A percentile compares a stretch with the other conserved stretches of the same genome.
Evolutionary conservation across 2,888 invertebrate species (phyloP).

Genomic region (Pseudococcus longispinus): DNA sequence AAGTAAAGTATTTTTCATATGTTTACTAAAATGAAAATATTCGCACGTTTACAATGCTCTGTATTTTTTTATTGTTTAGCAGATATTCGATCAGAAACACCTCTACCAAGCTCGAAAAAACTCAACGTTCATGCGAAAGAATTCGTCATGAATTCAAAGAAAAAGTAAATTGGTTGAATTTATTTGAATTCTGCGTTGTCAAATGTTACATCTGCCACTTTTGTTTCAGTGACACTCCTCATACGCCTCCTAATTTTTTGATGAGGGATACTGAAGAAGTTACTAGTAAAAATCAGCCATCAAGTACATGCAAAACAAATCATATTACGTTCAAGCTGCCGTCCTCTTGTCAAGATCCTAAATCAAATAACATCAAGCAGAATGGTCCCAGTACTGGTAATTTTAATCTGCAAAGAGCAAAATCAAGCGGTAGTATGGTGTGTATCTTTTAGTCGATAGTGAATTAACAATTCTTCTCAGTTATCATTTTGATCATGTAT

Average conservation of each 20-base stretch:
- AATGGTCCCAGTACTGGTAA: conserved; percentile 60
- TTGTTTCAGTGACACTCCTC: neutral
- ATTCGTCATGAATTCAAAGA: conserved; percentile 74
- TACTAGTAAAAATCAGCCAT: neutral
- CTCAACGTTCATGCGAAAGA: conserved; percentile 89
- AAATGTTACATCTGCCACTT: neutral
- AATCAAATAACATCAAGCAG: neutral
- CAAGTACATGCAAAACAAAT: neutral
- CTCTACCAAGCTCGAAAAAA: conserved; percentile 64
- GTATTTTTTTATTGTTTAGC: neutral
- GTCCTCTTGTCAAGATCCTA: neutral
- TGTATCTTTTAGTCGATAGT: neutral
- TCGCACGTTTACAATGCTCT: conserved; percentile 66
- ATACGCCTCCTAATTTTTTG: conserved; percentile 8
- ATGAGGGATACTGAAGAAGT: neutral
- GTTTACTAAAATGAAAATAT: neutral
- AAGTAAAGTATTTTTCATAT: conserved; percentile 67
- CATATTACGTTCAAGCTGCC: neutral
- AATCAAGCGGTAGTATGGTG: conserved; percentile 27
- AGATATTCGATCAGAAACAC: conserved; percentile 43
- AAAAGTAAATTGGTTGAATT: neutral
- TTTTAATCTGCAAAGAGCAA: conserved; percentile 62
- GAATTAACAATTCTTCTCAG: neutral
- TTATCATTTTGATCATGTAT: neutral
- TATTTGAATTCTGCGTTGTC: neutral